Evolutionary conservation across 2,113 vertebrate species (phyloP).

Genomic region (Ammodytes marinus): DNA sequence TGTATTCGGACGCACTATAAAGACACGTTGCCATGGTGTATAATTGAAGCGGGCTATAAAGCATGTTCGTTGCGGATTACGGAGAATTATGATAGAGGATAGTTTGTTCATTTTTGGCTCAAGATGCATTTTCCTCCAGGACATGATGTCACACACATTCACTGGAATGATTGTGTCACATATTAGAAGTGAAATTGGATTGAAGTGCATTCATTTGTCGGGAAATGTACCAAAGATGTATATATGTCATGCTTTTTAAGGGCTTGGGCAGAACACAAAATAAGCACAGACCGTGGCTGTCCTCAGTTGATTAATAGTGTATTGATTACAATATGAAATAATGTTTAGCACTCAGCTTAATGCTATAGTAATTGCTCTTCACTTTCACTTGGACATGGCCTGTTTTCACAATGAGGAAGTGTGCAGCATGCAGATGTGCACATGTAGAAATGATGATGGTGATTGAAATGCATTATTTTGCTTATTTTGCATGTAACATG

Average conservation of each 20-base stretch:
- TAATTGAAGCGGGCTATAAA: background rate
- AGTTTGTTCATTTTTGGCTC: background rate
- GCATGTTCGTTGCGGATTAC: background rate
- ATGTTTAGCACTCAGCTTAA: background rate
- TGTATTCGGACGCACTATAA: constrained; percentile 2
- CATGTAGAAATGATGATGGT: background rate
- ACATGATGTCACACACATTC: background rate
- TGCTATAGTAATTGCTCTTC: background rate
- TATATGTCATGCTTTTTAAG: background rate
- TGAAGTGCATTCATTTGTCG: background rate
- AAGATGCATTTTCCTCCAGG: background rate
- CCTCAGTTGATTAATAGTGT: background rate
- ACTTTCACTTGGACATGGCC: background rate
- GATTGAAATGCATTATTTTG: background rate
- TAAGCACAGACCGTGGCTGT: background rate
- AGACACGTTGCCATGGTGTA: background rate
- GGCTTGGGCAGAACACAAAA: background rate
- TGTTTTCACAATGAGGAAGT: constrained; percentile 1
- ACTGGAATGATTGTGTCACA: background rate
- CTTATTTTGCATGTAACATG: background rate
- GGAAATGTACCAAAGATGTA: background rate
- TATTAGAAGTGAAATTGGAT: background rate
- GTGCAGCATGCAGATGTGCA: background rate
- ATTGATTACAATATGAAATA: background rate
- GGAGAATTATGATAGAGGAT: background rate